These are phyloP conservation scores for Tachyglossus aculeatus DNA, from an alignment of 2,797 vertebrate genomes.

Conservation along the genomic window DNA sequence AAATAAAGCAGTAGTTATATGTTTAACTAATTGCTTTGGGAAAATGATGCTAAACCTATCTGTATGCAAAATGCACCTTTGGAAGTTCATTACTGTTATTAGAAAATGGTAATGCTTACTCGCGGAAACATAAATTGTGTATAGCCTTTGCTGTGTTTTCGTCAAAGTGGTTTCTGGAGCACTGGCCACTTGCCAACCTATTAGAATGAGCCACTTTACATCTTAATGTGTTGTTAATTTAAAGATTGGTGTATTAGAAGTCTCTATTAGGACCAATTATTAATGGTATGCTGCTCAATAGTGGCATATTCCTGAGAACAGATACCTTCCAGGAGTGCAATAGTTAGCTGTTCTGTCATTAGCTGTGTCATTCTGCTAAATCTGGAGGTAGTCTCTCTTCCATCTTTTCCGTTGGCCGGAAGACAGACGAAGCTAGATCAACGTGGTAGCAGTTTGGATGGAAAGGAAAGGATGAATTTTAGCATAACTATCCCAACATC, in stretches of 20 bases:
- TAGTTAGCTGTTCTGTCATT: slow-evolving; percentile 6
- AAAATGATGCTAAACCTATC: slow-evolving; percentile 24
- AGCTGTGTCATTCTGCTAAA: not conserved
- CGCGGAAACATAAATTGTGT: slow-evolving; percentile 22
- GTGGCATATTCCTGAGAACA: not conserved
- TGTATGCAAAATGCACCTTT: slow-evolving; percentile 49
- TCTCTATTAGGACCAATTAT: slow-evolving; percentile 21
- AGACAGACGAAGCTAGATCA: fast-evolving
- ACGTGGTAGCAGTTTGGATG: too few species aligned
- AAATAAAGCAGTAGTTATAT: slow-evolving; percentile 22
- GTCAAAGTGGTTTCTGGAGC: slow-evolving; percentile 33
- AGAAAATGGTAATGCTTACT: slow-evolving; percentile 29
- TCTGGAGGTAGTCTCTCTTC: not conserved
- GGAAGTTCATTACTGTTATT: slow-evolving; percentile 46
- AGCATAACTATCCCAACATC: too few species aligned
- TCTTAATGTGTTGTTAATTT: slow-evolving; percentile 44
- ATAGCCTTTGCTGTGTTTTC: not conserved
- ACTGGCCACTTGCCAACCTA: slow-evolving; percentile 21
- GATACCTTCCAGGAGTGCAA: not conserved
- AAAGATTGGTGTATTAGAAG: slow-evolving; percentile 35
- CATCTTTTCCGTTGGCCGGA: not conserved
- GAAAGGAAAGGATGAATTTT: too few species aligned
- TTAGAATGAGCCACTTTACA: slow-evolving; percentile 51
- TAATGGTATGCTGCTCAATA: not conserved
- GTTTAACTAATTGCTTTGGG: slow-evolving; percentile 11